phyloP scores from a whole-genome alignment of 2,888 invertebrate species.

The Zaprionus lineosus region DNA sequence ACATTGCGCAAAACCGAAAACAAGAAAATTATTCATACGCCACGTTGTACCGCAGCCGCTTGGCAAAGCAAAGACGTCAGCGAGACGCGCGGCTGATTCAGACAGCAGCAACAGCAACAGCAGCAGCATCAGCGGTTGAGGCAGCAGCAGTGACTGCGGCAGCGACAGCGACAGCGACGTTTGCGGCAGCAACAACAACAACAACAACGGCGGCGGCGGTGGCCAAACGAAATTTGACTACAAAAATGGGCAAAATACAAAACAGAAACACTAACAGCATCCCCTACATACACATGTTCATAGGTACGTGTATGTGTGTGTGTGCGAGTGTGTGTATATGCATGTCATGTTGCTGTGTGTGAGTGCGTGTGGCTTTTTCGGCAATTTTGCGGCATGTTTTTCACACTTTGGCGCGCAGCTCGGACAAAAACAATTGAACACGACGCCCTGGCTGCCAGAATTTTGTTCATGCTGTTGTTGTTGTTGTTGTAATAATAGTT shows the following conservation, averaged over 20 bases:
- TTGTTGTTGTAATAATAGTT: too few relatives aligned
- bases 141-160: too few relatives aligned
- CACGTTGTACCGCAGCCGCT: slow-evolving; percentile 58
- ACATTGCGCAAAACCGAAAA: slow-evolving; percentile 70
- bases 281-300: slow-evolving; percentile 9
- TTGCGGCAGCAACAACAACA: slow-evolving; percentile 39
- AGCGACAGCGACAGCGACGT: slow-evolving; percentile 58
- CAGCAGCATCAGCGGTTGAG: too few relatives aligned
- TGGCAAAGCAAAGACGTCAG: slow-evolving; percentile 56
- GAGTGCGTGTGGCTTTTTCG: slow-evolving; percentile 63
- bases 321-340: neutral
- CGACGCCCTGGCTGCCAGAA: slow-evolving; percentile 66
- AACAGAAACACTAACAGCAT: slow-evolving; percentile 47
- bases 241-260: slow-evolving; percentile 74
- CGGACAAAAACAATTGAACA: slow-evolving; percentile 68
- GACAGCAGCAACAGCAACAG: slow-evolving; percentile 39
- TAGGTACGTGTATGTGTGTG: slow-evolving; percentile 9
- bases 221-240: slow-evolving; percentile 64
- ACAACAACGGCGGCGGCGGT: neutral
- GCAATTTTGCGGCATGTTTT: slow-evolving; percentile 74
- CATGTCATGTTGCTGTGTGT: too few relatives aligned
- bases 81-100: slow-evolving; percentile 62
- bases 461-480: slow-evolving; percentile 38
- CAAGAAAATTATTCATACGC: slow-evolving; percentile 70
- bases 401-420: slow-evolving; percentile 68